Conservation (phyloP, 2,113 vertebrate genomes). For the Psophia crepitans region DNA sequence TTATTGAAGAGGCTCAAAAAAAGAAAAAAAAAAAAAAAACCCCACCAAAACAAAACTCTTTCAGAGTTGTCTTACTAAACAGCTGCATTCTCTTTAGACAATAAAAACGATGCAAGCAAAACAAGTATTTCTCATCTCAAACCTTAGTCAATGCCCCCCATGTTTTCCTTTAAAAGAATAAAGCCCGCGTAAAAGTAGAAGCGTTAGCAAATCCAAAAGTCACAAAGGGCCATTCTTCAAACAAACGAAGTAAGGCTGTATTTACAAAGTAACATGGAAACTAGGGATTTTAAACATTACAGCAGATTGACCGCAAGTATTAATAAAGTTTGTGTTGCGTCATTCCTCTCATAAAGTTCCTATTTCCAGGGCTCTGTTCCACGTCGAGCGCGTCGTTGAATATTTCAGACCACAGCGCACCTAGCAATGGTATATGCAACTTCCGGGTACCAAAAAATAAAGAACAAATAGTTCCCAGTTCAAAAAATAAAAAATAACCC, state of each 20-base stretch:
- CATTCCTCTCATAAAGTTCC: neutral
- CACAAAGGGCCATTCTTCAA: neutral
- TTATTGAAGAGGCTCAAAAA: neutral
- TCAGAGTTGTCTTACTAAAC: neutral
- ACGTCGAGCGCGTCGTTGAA: rapidly evolving
- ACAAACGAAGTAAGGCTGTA: neutral
- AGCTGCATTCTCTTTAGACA: neutral
- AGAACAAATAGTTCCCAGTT: neutral
- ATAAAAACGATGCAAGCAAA: neutral
- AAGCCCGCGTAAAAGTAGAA: neutral
- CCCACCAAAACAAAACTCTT: neutral
- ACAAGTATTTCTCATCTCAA: neutral
- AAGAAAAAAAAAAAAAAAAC: neutral
- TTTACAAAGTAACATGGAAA: constrained; percentile 51
- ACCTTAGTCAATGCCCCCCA: neutral
- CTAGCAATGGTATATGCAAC: neutral
- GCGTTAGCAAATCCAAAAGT: neutral
- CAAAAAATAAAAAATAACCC: neutral
- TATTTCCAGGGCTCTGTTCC: neutral
- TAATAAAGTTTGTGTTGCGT: neutral
- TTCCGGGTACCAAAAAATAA: neutral
- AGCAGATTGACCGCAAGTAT: neutral
- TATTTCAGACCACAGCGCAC: neutral
- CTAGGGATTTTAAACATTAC: constrained; percentile 4
- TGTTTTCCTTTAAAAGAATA: neutral